Base-by-base conservation (phyloP, 2,113 vertebrate genomes). In the Indicator maculatus region DNA sequence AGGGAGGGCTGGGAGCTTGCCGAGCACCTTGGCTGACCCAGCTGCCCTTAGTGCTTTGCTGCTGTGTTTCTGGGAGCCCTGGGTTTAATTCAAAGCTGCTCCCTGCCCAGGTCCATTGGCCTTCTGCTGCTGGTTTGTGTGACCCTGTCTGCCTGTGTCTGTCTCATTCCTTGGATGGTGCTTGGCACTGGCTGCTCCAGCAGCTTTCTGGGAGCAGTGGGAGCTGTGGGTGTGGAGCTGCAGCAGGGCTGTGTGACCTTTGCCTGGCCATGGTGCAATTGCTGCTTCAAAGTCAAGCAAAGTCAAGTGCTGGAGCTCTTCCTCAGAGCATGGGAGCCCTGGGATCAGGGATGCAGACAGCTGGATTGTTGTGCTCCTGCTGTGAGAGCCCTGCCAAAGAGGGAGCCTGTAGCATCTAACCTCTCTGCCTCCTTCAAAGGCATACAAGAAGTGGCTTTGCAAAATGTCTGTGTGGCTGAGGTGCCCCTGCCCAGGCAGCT, bases 381-480 rank as follows among this genome's bases (percentile, higher is more conserved):
- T 33, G 13, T 2, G 8, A 66, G 21, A 64, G 50, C 44, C 26
- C 33, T 64, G 78, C 47, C 33, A 5, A 31, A 24, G 69, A 31
- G 41, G 12, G 52, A 67, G n/a, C 77, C 41, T 36, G 38, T 1
- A 28, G 81, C 23, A 1, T 15, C 24, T 47, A 5, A 56, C 7
- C 26, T 41, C 70, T 36, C 36, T 1, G 1, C 9, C 11, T 5
- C 41, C 47, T 50, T 30, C 61, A 27, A 8, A 20, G 18, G 8
- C 2, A 12, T 19, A 6, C 17, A 31, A 8, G 38, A 50, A 77
- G 36, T 4, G 65, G 17, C 26, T 39, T 84, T 71, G 70, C 58
- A 53, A 2, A n/a, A 31, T 0, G 0, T 11, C 72, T 24, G 53
- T 0, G 0, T 60, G 72, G 56, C 81, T 1, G 2, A 52, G 60